Percentiles rank a stretch among this genome's conserved stretches.
Evolutionary conservation across 2,888 invertebrate species (phyloP).

Genomic region (Germaria angustata): DNA sequence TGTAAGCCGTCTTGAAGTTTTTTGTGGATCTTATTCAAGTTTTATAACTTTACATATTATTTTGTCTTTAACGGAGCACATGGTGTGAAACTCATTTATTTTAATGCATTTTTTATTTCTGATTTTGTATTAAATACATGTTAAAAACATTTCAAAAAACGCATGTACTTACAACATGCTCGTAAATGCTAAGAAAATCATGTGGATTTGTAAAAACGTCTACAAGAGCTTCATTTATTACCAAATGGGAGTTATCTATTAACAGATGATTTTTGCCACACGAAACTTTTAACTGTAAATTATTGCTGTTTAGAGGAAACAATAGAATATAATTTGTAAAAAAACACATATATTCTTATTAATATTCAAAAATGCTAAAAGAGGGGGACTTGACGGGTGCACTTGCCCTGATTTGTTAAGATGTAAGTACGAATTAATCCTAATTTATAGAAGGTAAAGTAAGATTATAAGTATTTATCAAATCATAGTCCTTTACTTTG

Average conservation of each 20-base stretch:
- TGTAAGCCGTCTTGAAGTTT: slow-evolving; percentile 32
- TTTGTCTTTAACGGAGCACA: slow-evolving; percentile 15
- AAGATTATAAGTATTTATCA: no score
- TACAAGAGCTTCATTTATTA: neutral
- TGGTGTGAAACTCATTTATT: slow-evolving; percentile 60
- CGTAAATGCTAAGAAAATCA: neutral
- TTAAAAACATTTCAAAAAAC: neutral
- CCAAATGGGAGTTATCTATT: neutral
- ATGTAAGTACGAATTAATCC: no score
- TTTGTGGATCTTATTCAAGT: slow-evolving; percentile 43
- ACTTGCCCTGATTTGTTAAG: no score
- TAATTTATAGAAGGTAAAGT: no score
- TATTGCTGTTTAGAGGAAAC: neutral
- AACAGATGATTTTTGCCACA: neutral
- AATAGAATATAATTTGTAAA: neutral
- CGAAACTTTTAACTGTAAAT: neutral
- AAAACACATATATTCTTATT: neutral
- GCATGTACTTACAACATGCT: neutral
- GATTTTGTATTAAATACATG: neutral
- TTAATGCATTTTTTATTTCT: slow-evolving; percentile 36
- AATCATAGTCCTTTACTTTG: no score
- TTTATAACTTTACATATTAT: slow-evolving; percentile 26
- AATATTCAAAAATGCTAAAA: neutral
- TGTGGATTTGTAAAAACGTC: slow-evolving; percentile 15
- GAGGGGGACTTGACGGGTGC: no score